A percentile compares a stretch with the other conserved stretches of the same genome.
Evolutionary conservation across 2,888 invertebrate genomes (phyloP).

Genomic region (Helicoverpa assulta): DNA sequence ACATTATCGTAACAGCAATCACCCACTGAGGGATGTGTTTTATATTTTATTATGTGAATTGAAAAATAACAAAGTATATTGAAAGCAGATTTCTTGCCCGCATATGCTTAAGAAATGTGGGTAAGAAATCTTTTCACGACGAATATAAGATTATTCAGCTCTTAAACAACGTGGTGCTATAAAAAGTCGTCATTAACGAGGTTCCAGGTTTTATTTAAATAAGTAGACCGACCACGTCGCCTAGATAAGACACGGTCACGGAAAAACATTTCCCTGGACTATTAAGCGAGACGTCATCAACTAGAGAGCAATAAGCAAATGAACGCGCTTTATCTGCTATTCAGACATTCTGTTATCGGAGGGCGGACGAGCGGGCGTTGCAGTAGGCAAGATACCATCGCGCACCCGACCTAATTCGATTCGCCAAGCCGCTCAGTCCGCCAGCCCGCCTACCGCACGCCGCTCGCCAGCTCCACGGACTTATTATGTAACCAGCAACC

Average conservation of each 20-base stretch:
- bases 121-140: slow-evolving; percentile 16
- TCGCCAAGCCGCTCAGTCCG: slow-evolving; percentile 70
- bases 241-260: slow-evolving; percentile 80
- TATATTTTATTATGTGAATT: slow-evolving; percentile 53
- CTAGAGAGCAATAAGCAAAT: slow-evolving; percentile 84
- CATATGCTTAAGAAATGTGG: slow-evolving; percentile 21
- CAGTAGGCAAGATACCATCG: slow-evolving; percentile 81
- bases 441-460: slow-evolving; percentile 64
- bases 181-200: slow-evolving; percentile 67
- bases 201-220: slow-evolving; percentile 73
- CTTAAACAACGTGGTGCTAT: slow-evolving; percentile 46
- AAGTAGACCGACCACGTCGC: slow-evolving; percentile 60
- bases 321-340: slow-evolving; percentile 78
- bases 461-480: slow-evolving; percentile 60
- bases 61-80: slow-evolving; percentile 43
- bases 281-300: slow-evolving; percentile 79
- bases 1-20: slow-evolving; percentile 68
- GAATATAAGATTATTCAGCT: slow-evolving; percentile 36
- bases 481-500: slow-evolving; percentile 49
- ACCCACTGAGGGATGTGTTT: slow-evolving; percentile 53
- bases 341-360: slow-evolving; percentile 80
- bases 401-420: slow-evolving; percentile 86
- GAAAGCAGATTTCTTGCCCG: slow-evolving; percentile 10
- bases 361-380: slow-evolving; percentile 73
- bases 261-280: slow-evolving; percentile 77